These are phyloP conservation scores for Spisula subtruncata DNA, from an alignment of 2,888 invertebrate species.

Conservation along the genomic window DNA sequence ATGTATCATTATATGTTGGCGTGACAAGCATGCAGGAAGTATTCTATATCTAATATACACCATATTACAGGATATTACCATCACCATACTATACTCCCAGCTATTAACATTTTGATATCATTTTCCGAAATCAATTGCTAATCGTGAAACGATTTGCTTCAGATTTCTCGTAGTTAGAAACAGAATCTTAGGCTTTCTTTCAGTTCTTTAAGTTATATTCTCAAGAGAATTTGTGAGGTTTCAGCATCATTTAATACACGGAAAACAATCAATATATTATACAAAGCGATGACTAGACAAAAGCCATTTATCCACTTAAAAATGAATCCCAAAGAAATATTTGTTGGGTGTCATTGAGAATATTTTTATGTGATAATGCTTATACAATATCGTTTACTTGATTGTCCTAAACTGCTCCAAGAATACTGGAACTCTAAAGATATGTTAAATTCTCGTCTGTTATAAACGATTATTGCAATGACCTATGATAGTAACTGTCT, in stretches of 20 bases:
- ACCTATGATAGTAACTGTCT: too few relatives aligned
- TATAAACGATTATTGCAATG: too few relatives aligned
- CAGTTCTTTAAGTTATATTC: neutral
- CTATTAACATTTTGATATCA: neutral
- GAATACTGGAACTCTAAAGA: too few relatives aligned
- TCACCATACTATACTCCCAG: neutral
- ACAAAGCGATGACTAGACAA: too few relatives aligned
- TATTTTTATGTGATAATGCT: too few relatives aligned
- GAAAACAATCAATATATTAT: neutral
- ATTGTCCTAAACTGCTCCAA: too few relatives aligned
- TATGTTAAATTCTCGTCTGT: too few relatives aligned
- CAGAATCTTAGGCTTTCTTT: neutral
- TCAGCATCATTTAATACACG: neutral
- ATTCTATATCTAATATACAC: neutral
- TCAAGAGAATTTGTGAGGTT: neutral
- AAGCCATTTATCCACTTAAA: too few relatives aligned
- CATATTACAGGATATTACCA: neutral
- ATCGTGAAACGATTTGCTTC: neutral
- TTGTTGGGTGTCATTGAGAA: too few relatives aligned
- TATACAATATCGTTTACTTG: too few relatives aligned
- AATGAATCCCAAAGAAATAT: too few relatives aligned
- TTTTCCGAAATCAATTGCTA: neutral
- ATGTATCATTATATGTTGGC: neutral
- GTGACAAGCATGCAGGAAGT: neutral
- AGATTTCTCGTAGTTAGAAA: neutral